Percentiles rank a stretch among this genome's conserved stretches.
phyloP scores from a whole-genome alignment of 2,113 vertebrate species.

The Paradisaea rubra region DNA sequence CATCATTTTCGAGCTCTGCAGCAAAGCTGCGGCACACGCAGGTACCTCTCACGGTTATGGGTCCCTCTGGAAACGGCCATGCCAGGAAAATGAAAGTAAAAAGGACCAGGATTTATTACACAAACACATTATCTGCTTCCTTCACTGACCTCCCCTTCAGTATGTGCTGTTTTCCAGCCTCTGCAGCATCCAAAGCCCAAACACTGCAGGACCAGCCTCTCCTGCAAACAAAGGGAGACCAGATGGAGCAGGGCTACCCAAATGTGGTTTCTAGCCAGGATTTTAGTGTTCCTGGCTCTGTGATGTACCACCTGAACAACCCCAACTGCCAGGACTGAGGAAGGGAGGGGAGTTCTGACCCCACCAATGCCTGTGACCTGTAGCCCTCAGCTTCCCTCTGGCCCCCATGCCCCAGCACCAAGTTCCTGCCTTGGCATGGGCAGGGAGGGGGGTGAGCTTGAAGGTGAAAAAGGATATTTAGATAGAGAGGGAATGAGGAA shows the following conservation, averaged over 20 bases:
- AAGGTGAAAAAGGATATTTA: neutral
- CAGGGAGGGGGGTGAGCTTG: neutral
- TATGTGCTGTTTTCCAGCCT: neutral
- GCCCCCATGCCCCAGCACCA: fast-evolving
- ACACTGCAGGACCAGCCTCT: neutral
- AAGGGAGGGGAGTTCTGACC: neutral
- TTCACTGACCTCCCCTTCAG: neutral
- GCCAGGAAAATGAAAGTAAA: neutral
- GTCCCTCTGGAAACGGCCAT: neutral
- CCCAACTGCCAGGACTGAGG: neutral
- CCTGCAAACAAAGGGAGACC: neutral
- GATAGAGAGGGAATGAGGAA: neutral
- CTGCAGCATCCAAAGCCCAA: neutral
- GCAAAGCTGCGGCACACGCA: neutral
- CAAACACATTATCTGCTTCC: neutral
- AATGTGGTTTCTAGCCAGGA: neutral
- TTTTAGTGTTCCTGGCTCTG: neutral
- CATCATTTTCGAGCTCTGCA: neutral
- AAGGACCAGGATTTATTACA: neutral
- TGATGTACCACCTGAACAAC: neutral
- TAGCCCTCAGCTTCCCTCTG: neutral
- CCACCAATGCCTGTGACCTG: neutral
- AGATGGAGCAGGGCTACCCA: neutral
- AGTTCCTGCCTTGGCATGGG: neutral
- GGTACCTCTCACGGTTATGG: neutral